phyloP scores from a whole-genome alignment of 2,113 vertebrate species.

The Entomyzon cyanotis region DNA sequence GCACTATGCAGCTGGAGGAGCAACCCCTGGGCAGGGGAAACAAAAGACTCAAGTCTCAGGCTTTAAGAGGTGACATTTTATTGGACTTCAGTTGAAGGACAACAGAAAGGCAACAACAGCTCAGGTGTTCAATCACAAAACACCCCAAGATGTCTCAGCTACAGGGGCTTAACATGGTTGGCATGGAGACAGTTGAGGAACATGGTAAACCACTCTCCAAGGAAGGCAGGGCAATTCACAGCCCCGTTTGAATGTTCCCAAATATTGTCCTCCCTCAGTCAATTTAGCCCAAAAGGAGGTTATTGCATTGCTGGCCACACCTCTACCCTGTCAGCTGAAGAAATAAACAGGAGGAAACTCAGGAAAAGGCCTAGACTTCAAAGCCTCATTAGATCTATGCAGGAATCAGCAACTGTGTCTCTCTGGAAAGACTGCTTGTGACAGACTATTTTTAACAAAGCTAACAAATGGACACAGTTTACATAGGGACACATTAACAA shows the following conservation, averaged over 20 bases:
- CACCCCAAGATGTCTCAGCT: neutral
- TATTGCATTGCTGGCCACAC: neutral
- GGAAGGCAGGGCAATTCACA: neutral
- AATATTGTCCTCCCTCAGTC: neutral
- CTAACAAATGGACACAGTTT: neutral
- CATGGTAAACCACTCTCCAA: neutral
- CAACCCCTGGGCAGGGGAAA: fast-evolving
- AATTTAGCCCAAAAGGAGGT: neutral
- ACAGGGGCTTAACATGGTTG: neutral
- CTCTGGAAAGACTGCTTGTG: neutral
- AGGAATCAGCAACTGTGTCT: neutral
- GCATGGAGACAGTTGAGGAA: neutral
- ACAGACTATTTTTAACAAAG: neutral
- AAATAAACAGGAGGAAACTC: neutral
- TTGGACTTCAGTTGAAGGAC: constrained; percentile 68
- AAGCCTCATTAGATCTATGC: neutral
- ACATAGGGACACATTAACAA: neutral
- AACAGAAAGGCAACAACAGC: constrained; percentile 61
- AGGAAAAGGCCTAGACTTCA: neutral
- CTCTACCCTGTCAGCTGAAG: neutral
- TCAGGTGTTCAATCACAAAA: neutral
- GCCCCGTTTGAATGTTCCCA: neutral
- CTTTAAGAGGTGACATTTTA: constrained; percentile 66
- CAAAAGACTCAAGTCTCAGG: neutral
- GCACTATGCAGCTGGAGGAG: neutral